Base-by-base conservation (phyloP, 2,888 invertebrate genomes). In the Mystacides longicornis region DNA sequence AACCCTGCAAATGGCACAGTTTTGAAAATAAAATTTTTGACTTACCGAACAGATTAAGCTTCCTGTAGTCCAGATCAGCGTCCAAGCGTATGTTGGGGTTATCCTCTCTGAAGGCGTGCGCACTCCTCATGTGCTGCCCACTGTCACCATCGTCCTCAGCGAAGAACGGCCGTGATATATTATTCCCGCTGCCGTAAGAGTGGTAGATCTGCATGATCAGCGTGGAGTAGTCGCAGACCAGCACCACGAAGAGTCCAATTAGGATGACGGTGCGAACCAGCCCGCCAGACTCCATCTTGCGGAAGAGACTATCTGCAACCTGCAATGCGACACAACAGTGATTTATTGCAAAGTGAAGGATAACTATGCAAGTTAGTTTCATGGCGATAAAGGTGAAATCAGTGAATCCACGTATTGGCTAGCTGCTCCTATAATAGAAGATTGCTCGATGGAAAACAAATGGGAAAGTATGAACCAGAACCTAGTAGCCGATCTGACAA, bases 221-320 rank as follows among this genome's bases (percentile, higher is more conserved):
- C 33, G 73, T 70, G 3, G 73, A 74, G 64, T 80, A 78, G 66
- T 81, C 81, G 33, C 78, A 77, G 56, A 79, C 73, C 56, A 81
- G 69, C 59, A 80, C 71, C 55, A 81, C 67, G 61, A 80, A 72
- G 67, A 80, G 71, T 58, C 78, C 77, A 37, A 79, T 65, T 58
- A 78, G 51, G 46, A 61, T 59, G 33, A 61, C 51, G 49, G 61
- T 61, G 22, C 61, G 56, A 31, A 61, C 48, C 21, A 61, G 55
- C 20, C 59, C 58, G 2, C 59, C 61, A 3, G 61, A 61, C 49
- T 59, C 54, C 61, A 61, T 61, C 14, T 55, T 59, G 56, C 20
- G 18, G 20, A 19, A 20, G 20, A 42, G n/a, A n/a, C n/a, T n/a
- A n/a, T n/a, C n/a, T n/a, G n/a, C n/a, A n/a, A n/a, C n/a, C n/a